Conservation (phyloP, 2,113 vertebrate genomes). For the Anhinga rufa region DNA sequence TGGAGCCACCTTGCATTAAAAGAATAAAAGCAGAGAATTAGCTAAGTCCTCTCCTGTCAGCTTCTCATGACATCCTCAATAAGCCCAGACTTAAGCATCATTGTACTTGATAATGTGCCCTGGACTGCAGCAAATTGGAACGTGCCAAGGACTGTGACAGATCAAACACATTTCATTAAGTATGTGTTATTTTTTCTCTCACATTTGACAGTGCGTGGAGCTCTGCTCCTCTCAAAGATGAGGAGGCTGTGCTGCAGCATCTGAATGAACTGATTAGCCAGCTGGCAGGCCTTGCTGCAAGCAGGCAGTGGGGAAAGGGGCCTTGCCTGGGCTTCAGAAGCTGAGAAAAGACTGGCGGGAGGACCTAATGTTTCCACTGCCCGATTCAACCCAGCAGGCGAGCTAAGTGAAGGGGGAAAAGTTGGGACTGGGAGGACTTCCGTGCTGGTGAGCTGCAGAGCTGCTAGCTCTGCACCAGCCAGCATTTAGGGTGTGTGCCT, state of each 20-base stretch:
- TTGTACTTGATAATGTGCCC: constrained; percentile 18
- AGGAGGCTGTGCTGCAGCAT: constrained; percentile 38
- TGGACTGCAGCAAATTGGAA: constrained; percentile 37
- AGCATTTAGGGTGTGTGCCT: neutral
- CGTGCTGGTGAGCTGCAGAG: neutral
- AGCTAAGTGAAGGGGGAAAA: neutral
- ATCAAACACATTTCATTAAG: constrained; percentile 45
- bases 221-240: constrained; percentile 20
- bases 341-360: neutral
- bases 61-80: neutral
- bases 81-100: neutral
- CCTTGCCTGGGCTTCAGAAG: neutral
- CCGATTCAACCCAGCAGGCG: neutral
- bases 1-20: neutral
- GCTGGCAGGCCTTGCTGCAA: neutral
- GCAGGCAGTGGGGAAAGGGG: neutral
- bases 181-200: neutral
- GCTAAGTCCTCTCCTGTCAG: neutral
- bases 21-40: neutral
- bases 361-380: neutral
- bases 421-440: neutral
- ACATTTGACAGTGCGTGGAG: constrained; percentile 34
- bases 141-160: constrained; percentile 19
- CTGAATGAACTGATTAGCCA: constrained; percentile 16
- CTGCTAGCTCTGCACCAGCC: neutral